A percentile compares a stretch with the other conserved stretches of the same genome.
Evolutionary conservation across 1,140 invertebrate genomes (phyloP).

Genomic region (Aplysia californica): DNA sequence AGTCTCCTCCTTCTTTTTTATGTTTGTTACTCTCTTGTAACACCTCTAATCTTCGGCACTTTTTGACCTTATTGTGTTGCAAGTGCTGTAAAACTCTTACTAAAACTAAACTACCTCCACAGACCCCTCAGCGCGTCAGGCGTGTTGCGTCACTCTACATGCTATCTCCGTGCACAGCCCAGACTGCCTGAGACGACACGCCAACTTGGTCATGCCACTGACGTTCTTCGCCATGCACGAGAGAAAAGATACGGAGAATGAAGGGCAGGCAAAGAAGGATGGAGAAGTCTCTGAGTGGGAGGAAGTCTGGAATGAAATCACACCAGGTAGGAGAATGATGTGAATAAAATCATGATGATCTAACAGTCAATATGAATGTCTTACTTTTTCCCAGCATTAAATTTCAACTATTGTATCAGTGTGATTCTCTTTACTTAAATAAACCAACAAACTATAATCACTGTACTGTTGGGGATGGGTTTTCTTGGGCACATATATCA

Average conservation of each 20-base stretch:
- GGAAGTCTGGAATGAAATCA: conserved; percentile 89
- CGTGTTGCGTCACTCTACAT: conserved; percentile 83
- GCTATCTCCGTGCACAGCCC: conserved; percentile 85
- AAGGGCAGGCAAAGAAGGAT: conserved; percentile 20
- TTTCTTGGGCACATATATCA: too few species aligned
- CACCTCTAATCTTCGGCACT: too few species aligned
- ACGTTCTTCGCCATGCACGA: conserved; percentile 91
- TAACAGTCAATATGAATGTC: not conserved
- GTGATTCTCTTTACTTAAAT: too few species aligned
- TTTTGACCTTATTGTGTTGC: too few species aligned
- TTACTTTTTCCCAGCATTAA: not conserved
- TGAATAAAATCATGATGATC: not conserved
- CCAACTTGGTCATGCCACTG: conserved; percentile 82
- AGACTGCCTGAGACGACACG: conserved; percentile 84
- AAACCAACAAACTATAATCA: too few species aligned
- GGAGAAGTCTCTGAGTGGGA: conserved; percentile 75
- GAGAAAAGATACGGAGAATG: conserved; percentile 61
- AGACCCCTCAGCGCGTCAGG: conserved; percentile 59
- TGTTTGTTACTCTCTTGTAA: too few species aligned
- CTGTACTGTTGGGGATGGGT: too few species aligned
- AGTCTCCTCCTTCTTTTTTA: too few species aligned
- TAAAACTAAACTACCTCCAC: conserved; percentile 30
- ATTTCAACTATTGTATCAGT: not conserved
- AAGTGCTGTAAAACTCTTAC: too few species aligned
- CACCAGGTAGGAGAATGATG: conserved; percentile 72